Percentiles rank a stretch among this genome's conserved stretches.
Evolutionary conservation across 2,113 vertebrate species (phyloP).

Genomic region (Scalopus aquaticus): DNA sequence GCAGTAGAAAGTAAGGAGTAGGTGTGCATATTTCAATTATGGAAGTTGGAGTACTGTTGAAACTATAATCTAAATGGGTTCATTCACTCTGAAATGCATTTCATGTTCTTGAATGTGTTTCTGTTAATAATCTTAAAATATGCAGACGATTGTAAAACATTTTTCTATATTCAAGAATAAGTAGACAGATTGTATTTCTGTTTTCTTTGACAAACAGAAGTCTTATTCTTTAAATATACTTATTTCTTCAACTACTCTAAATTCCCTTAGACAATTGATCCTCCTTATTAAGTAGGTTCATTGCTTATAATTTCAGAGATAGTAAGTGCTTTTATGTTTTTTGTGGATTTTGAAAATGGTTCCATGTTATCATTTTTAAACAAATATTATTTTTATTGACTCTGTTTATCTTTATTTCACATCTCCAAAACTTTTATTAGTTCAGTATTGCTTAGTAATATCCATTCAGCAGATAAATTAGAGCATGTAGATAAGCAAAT

Average conservation of each 20-base stretch:
- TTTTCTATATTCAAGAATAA: background rate
- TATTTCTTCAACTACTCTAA: conserved; percentile 28
- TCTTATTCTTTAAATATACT: background rate
- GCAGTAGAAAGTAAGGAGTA: background rate
- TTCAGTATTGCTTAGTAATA: background rate
- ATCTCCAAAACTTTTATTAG: background rate
- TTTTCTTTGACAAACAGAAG: background rate
- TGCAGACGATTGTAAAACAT: background rate
- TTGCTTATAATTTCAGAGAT: background rate
- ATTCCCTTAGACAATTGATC: background rate
- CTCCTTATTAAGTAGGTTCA: background rate
- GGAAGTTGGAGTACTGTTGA: background rate
- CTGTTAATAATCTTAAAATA: background rate
- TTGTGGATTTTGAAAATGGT: background rate
- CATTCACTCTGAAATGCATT: background rate
- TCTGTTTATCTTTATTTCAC: conserved; percentile 28
- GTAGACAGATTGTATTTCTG: background rate
- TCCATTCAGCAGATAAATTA: background rate
- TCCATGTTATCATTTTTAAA: background rate
- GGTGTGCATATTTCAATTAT: conserved; percentile 2
- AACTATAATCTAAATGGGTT: background rate
- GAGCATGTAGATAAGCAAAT: background rate
- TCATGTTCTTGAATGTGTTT: background rate
- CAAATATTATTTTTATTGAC: background rate
- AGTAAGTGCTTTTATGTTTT: background rate